Conservation (phyloP, 2,888 invertebrate genomes). For the Tachystola acroxantha region DNA sequence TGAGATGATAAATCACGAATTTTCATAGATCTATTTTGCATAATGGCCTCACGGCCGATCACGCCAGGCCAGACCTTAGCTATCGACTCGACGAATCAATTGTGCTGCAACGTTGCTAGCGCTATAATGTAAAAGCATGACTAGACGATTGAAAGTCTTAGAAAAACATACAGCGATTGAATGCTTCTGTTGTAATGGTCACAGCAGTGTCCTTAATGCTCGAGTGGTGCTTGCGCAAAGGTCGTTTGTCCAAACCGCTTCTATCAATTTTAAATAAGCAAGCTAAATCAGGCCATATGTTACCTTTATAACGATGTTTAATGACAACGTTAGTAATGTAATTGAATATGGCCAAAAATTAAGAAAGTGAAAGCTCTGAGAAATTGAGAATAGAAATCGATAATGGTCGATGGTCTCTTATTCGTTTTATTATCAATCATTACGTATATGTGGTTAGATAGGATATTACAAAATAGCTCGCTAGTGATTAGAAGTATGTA, state of each 20-base stretch:
- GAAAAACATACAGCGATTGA: constrained; percentile 34
- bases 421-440: constrained; percentile 20
- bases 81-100: constrained; percentile 28
- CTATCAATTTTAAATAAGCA: constrained; percentile 38
- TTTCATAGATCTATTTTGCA: constrained; percentile 28
- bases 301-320: constrained; percentile 13
- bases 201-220: constrained; percentile 57
- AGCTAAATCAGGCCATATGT: constrained; percentile 28
- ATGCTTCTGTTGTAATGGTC: constrained; percentile 44
- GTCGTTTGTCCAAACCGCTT: constrained; percentile 51
- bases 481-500: neutral
- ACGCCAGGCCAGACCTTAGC: constrained; percentile 28
- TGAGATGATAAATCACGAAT: constrained; percentile 21
- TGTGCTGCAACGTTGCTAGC: constrained; percentile 21
- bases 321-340: constrained; percentile 17
- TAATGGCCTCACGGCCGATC: constrained; percentile 31
- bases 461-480: neutral
- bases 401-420: constrained; percentile 25
- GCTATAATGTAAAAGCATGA: constrained; percentile 26
- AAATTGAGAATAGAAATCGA: constrained; percentile 33
- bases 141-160: constrained; percentile 22
- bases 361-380: constrained; percentile 48
- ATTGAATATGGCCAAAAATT: constrained; percentile 25
- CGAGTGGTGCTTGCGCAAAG: constrained; percentile 57
- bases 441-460: constrained; percentile 7